These are phyloP conservation scores for Eristalis arbustorum DNA, from an alignment of 2,888 invertebrate genomes.

Conservation along the genomic window DNA sequence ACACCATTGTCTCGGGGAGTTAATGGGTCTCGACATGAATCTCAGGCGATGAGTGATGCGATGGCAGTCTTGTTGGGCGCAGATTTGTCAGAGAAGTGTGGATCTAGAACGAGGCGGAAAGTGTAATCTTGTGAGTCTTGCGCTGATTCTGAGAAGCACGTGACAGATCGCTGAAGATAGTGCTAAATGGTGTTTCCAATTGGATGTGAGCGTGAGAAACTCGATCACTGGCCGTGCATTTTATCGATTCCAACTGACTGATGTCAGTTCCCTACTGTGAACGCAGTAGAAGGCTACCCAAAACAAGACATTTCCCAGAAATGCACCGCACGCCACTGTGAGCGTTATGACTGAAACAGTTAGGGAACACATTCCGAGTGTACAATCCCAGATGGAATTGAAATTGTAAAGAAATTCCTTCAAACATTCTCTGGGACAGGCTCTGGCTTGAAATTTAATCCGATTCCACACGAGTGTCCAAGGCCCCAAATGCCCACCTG, in stretches of 20 bases:
- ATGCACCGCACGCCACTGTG: neutral
- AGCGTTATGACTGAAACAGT: neutral
- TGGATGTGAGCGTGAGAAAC: too few relatives aligned
- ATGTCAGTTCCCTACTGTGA: too few relatives aligned
- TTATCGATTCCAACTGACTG: neutral
- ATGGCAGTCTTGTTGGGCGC: conserved; percentile 32
- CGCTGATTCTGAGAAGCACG: conserved; percentile 23
- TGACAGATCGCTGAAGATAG: neutral
- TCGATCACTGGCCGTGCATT: too few relatives aligned
- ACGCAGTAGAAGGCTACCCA: neutral
- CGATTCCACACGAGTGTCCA: neutral
- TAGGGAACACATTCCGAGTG: neutral
- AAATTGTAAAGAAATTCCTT: neutral
- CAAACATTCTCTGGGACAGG: neutral
- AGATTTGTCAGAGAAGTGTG: conserved; percentile 25
- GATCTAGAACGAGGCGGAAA: conserved; percentile 57
- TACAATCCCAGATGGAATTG: neutral
- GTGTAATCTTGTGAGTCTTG: conserved; percentile 55
- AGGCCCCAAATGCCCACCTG: neutral
- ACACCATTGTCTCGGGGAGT: conserved; percentile 39
- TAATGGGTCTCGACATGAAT: conserved; percentile 63
- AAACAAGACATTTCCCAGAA: neutral
- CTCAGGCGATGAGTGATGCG: conserved; percentile 39
- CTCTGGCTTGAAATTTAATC: neutral
- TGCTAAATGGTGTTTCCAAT: neutral